phyloP scores from a whole-genome alignment of 2,797 vertebrate species.

The Rhinogobio ventralis region DNA sequence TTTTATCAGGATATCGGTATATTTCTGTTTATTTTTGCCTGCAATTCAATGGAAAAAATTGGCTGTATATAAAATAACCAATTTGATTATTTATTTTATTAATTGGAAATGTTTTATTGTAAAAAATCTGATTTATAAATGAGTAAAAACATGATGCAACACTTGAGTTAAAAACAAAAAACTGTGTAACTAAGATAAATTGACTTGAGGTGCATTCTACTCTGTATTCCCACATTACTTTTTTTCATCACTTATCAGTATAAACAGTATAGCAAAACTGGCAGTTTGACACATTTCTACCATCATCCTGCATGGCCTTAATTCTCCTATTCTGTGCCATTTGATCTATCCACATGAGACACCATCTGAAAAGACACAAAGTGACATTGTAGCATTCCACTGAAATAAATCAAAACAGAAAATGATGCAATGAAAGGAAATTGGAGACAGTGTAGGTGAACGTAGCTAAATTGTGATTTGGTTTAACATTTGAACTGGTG shows the following conservation, averaged over 20 bases:
- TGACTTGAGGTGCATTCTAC: not conserved
- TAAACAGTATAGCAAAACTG: not conserved
- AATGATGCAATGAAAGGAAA: constrained; percentile 47
- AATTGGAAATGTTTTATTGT: too few relatives aligned
- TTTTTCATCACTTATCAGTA: not conserved
- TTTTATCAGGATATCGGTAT: not conserved
- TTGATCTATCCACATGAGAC: constrained; percentile 61
- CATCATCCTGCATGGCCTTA: not conserved
- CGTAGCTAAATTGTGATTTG: constrained; percentile 12
- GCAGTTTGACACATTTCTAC: not conserved
- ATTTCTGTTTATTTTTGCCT: not conserved
- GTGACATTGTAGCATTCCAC: constrained; percentile 42
- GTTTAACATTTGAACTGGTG: constrained; percentile 46
- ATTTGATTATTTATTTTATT: not conserved
- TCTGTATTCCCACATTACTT: not conserved
- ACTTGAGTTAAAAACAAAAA: not conserved
- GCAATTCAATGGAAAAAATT: not conserved
- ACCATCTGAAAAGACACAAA: constrained; percentile 40
- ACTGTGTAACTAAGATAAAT: not conserved
- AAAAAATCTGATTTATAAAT: not conserved
- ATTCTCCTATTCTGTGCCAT: constrained; percentile 45
- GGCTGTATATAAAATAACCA: not conserved
- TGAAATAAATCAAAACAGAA: constrained; percentile 32
- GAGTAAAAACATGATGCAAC: not conserved
- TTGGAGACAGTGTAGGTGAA: not conserved